Conservation (phyloP, 37 sponge, comb jelly and placozoan genomes). For the Halichondria panicea region DNA sequence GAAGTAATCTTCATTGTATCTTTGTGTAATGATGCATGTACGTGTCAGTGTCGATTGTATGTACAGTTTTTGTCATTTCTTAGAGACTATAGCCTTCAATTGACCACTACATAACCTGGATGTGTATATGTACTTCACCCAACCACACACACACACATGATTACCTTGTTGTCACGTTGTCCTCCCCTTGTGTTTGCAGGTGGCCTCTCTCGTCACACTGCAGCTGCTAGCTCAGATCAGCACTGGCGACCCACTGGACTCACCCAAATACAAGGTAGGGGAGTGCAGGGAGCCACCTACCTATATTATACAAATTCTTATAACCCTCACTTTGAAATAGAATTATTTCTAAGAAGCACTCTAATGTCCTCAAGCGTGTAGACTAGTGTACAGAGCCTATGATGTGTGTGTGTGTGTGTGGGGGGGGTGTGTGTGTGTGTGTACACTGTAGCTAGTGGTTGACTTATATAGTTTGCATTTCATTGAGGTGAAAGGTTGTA, state of each 20-base stretch:
- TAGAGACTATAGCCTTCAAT: background rate
- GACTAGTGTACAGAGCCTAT: background rate
- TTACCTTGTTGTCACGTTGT: background rate
- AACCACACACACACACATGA: too few relatives aligned
- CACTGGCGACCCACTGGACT: conserved; percentile 27
- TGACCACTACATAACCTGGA: background rate
- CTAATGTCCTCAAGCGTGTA: background rate
- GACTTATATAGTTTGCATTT: too few relatives aligned
- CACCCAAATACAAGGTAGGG: conserved; percentile 47
- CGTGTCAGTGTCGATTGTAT: too few relatives aligned
- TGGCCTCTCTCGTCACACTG: conserved; percentile 53
- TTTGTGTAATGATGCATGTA: too few relatives aligned
- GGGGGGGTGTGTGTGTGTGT: background rate
- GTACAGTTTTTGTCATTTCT: background rate
- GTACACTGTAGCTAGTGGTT: too few relatives aligned
- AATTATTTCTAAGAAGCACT: background rate
- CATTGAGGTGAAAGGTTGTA: too few relatives aligned
- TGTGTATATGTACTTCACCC: background rate
- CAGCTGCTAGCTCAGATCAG: conserved; percentile 40
- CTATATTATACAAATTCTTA: background rate
- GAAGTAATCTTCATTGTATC: too few relatives aligned
- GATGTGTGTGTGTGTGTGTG: background rate
- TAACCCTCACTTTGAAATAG: background rate
- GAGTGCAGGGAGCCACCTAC: background rate
- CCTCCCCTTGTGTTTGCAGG: conserved; percentile 4